Percentiles rank a stretch among this genome's conserved stretches.
Evolutionary conservation across 2,797 vertebrate species (phyloP).

Genomic region (Discoglossus pictus): DNA sequence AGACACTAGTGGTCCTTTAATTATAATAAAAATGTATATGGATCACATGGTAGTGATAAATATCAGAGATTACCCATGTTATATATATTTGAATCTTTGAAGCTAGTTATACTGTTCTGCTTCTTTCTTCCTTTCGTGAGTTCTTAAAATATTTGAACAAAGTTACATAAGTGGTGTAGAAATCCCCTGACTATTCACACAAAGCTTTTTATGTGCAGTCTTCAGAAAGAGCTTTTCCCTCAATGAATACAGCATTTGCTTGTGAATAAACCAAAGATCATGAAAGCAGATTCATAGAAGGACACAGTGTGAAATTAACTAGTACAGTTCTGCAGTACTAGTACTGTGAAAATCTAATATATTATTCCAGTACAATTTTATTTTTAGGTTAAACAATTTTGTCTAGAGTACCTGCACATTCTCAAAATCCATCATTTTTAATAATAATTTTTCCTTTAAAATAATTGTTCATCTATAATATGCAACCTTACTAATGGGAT

Average conservation of each 20-base stretch:
- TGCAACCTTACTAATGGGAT: no score
- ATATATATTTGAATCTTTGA: conserved; percentile 1
- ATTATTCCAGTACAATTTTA: no score
- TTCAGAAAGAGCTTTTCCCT: conserved; percentile 5
- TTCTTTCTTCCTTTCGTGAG: conserved; percentile 14
- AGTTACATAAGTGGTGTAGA: conserved; percentile 35
- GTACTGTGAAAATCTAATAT: no score
- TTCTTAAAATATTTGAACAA: conserved; percentile 30
- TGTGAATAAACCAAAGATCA: conserved; percentile 27
- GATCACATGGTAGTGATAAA: no score
- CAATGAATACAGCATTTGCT: conserved; percentile 36
- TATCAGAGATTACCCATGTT: no score
- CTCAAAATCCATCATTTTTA: conserved; percentile 1
- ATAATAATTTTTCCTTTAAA: no score
- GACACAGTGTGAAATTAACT: conserved; percentile 30
- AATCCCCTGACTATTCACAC: conserved; percentile 32
- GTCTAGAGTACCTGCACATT: no score
- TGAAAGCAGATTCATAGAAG: conserved; percentile 16
- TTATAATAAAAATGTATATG: no score
- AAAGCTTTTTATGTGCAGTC: conserved; percentile 37
- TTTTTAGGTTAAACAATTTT: no score
- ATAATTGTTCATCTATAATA: no score
- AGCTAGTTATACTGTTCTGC: neutral
- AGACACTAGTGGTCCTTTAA: no score
- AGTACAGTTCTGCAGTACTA: conserved; percentile 1